Evolutionary conservation across 2,888 invertebrate species (phyloP), one percentile per base, ranked within the genome.

Genomic region (Nymphalis urticae): DNA sequence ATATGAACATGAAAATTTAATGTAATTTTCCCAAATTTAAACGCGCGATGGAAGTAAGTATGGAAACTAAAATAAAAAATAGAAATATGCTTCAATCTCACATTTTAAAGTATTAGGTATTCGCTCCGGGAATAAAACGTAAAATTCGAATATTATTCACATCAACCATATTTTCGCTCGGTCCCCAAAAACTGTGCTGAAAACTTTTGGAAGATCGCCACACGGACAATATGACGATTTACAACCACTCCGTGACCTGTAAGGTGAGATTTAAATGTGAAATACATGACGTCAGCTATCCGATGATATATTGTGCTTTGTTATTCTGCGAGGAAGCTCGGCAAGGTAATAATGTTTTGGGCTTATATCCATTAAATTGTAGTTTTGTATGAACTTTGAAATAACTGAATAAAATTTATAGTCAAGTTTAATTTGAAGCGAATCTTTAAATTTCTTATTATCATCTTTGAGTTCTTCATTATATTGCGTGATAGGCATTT

Each of bases 161-260:
- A 48, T 19, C 48, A 27, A 61, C 24, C 48, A 63, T n/a, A 61
- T 54, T n/a, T 27, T 48, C 32, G 51, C 21, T 21, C 58, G 53
- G 68, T 60, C 64, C 66, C 68, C 71, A 54, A 67, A 64, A 64
- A 62, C 61, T 64, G 66, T 64, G 70, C 66, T 72, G 72, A 69
- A 72, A 67, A 70, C 62, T 72, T 81, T 84, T 85, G 84, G 85
- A 84, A 76, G 77, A 65, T 75, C 75, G 84, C 85, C 84, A 85
- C 83, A 82, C 80, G 81, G 82, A 82, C 85, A 80, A 82, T 82
- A 82, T 82, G 82, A 82, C 82, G 82, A 84, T 84, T 83, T 82
- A 83, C 81, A 78, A 75, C 76, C 67, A 66, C 65, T 72, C 70
- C 77, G 75, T 75, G 76, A 72, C 74, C 73, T 58, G 67, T 48